phyloP scores from a whole-genome alignment of 2,113 vertebrate genomes.

The Poeciliopsis prolifica region DNA sequence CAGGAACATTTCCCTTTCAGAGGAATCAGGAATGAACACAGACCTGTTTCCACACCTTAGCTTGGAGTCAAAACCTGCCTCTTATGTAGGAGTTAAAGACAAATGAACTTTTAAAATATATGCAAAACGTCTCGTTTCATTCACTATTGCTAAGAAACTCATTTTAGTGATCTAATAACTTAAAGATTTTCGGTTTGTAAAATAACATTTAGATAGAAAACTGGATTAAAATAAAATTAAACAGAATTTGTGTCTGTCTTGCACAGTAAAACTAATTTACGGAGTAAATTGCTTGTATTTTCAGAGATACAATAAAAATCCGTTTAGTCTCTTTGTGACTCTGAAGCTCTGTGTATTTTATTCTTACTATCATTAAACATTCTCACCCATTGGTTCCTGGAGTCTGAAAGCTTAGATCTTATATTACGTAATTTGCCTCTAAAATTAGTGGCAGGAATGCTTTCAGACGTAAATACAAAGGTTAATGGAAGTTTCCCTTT shows the following conservation, averaged over 20 bases:
- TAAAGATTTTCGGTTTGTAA: not conserved
- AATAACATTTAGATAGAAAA: not conserved
- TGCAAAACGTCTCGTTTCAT: not conserved
- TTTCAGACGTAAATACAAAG: slow-evolving; percentile 11
- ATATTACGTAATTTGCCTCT: not conserved
- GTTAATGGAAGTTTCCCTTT: slow-evolving; percentile 45
- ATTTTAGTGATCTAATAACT: not conserved
- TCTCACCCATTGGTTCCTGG: not conserved
- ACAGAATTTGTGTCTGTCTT: not conserved
- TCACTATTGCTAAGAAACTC: not conserved
- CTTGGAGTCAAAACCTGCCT: not conserved
- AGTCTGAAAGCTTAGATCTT: no score
- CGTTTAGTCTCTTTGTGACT: not conserved
- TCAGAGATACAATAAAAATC: not conserved
- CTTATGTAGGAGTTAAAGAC: not conserved
- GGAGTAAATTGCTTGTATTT: not conserved
- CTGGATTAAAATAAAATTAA: not conserved
- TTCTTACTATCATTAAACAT: not conserved
- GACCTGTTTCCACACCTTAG: not conserved
- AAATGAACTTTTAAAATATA: no score
- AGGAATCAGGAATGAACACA: not conserved
- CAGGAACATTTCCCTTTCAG: not conserved
- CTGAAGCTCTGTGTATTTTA: not conserved
- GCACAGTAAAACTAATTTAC: not conserved
- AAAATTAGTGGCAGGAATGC: not conserved